These are phyloP conservation scores for Rhagoletis pomonella DNA, from an alignment of 1,140 invertebrate species.

Conservation along the genomic window DNA sequence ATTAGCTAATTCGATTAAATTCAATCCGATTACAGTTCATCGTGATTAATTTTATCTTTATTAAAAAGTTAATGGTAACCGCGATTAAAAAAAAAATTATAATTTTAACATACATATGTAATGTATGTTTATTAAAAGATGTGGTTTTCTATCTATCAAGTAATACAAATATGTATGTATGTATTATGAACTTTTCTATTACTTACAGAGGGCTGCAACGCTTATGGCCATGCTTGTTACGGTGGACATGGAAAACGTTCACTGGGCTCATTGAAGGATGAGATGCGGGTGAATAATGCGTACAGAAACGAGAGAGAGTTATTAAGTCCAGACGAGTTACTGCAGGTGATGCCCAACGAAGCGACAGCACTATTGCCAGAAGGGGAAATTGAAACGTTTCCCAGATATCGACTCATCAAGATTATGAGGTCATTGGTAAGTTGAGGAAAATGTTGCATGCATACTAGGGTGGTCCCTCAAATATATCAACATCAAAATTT, in stretches of 20 bases:
- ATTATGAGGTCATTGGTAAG: constrained; percentile 71
- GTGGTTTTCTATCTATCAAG: background rate
- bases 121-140: background rate
- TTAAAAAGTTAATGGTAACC: too few relatives aligned
- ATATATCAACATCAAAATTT: too few relatives aligned
- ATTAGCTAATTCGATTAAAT: too few relatives aligned
- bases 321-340: constrained; percentile 21
- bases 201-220: constrained; percentile 71
- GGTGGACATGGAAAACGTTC: constrained; percentile 73
- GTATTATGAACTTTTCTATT: constrained; percentile 52
- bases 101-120: background rate
- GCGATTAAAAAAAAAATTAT: too few relatives aligned
- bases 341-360: constrained; percentile 65
- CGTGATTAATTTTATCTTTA: too few relatives aligned
- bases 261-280: constrained; percentile 60
- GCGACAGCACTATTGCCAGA: constrained; percentile 63
- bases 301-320: constrained; percentile 28
- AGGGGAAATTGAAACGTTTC: constrained; percentile 67
- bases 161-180: background rate
- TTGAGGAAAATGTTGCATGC: background rate
- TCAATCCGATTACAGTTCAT: too few relatives aligned
- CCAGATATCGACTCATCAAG: constrained; percentile 70
- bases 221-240: constrained; percentile 72
- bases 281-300: constrained; percentile 54
- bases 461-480: background rate